Conservation (phyloP, 2,888 invertebrate genomes). For the Halictus ligatus region DNA sequence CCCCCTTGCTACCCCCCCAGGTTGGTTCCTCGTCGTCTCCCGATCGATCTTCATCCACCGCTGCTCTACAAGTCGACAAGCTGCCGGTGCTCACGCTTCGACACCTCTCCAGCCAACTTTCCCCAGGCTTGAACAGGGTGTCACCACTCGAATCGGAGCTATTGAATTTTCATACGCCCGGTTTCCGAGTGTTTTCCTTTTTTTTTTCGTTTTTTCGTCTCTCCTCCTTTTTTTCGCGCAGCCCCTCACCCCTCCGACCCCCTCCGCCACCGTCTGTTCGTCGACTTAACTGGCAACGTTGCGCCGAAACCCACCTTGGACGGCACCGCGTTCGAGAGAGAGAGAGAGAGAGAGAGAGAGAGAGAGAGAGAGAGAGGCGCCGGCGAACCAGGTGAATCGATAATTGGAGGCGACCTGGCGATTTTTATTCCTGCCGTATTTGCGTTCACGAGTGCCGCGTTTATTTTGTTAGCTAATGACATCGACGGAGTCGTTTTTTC, state of each 20-base stretch:
- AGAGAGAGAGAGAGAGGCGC: background rate
- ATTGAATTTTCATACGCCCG: conserved; percentile 64
- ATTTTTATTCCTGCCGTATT: background rate
- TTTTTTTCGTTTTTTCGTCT: background rate
- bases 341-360: background rate
- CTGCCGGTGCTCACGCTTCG: conserved; percentile 68
- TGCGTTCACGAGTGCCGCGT: conserved; percentile 3
- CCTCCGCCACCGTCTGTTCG: background rate
- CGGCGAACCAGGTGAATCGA: conserved; percentile 30
- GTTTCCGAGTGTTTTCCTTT: conserved; percentile 24
- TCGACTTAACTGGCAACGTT: conserved; percentile 24
- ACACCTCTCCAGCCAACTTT: conserved; percentile 60
- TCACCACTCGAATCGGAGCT: conserved; percentile 46
- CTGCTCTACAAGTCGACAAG: conserved; percentile 76
- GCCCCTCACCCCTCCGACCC: background rate
- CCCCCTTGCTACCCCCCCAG: background rate
- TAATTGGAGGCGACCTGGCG: conserved; percentile 10
- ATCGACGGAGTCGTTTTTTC: background rate
- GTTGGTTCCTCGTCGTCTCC: conserved; percentile 35
- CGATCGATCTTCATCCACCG: conserved; percentile 76
- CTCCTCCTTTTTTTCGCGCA: background rate
- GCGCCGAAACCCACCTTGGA: background rate
- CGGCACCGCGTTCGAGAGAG: background rate
- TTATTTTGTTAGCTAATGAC: conserved; percentile 2
- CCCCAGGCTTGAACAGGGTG: conserved; percentile 40